A percentile compares a stretch with the other conserved stretches of the same genome.
Evolutionary conservation across 2,113 vertebrate species (phyloP).

Genomic region (Odobenus rosmarus): DNA sequence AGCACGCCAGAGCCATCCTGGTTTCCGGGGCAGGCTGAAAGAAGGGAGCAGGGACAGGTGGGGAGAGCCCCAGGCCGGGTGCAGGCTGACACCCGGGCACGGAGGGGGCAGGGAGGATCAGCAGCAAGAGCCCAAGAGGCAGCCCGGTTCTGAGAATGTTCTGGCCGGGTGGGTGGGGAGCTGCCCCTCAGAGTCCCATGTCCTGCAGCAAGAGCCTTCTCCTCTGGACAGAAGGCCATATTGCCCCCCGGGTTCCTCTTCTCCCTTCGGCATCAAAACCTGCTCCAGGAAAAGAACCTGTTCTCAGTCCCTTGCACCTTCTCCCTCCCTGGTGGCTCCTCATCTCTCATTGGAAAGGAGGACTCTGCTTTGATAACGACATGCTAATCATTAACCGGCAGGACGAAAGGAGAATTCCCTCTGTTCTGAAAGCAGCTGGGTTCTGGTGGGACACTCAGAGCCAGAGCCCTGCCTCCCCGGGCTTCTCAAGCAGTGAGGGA

Average conservation of each 20-base stretch:
- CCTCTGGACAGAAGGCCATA: background rate
- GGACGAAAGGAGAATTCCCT: accelerated
- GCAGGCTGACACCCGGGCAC: background rate
- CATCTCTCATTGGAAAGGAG: background rate
- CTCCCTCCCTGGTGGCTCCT: background rate
- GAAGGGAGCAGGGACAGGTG: accelerated
- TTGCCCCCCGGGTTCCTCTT: background rate
- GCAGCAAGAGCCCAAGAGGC: background rate
- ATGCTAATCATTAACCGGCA: accelerated
- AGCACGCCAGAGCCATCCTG: too few species aligned
- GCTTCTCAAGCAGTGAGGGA: constrained; percentile 44
- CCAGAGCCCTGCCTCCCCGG: background rate
- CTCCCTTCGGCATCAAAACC: background rate
- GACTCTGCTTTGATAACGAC: background rate
- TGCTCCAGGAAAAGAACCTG: background rate
- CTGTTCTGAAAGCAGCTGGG: background rate
- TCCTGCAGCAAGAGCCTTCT: background rate
- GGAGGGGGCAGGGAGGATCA: accelerated
- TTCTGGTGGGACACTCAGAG: background rate
- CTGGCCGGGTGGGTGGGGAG: background rate
- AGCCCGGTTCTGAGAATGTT: background rate
- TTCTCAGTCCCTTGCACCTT: background rate
- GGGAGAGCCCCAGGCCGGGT: background rate
- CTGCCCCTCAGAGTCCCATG: accelerated
- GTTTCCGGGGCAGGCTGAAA: background rate